phyloP scores from a whole-genome alignment of 2,888 invertebrate species.

The Heliconius hortense region DNA sequence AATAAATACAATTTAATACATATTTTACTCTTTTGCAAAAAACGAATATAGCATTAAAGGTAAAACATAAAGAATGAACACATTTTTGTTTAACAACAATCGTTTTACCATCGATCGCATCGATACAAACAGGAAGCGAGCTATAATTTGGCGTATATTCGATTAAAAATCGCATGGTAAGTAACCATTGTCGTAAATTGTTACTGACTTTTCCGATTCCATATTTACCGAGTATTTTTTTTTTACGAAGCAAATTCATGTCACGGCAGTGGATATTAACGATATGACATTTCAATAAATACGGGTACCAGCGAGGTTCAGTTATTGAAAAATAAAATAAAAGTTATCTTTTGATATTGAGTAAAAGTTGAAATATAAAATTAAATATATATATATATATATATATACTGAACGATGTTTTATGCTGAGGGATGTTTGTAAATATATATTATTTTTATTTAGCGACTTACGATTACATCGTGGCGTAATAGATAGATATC shows the following conservation, averaged over 20 bases:
- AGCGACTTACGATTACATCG: too few relatives aligned
- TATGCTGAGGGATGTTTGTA: not conserved
- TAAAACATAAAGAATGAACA: not conserved
- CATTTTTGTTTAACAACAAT: conserved; percentile 10
- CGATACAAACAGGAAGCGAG: conserved; percentile 15
- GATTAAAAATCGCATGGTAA: conserved; percentile 41
- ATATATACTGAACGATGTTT: not conserved
- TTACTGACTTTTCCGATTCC: conserved; percentile 36
- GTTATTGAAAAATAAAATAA: conserved; percentile 2
- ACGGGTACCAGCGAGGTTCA: conserved; percentile 2
- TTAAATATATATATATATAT: not conserved
- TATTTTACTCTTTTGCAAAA: not conserved
- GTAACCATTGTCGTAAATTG: conserved; percentile 36
- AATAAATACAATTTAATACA: not conserved
- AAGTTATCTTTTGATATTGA: not conserved
- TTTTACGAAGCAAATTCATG: conserved; percentile 25
- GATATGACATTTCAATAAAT: conserved; percentile 14
- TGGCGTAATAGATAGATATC: too few relatives aligned
- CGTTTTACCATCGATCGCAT: not conserved
- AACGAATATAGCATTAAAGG: not conserved
- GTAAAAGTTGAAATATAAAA: not conserved
- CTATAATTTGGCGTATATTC: conserved; percentile 19
- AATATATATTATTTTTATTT: too few relatives aligned
- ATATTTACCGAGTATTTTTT: conserved; percentile 34
- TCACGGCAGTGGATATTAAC: conserved; percentile 18